phyloP scores from a whole-genome alignment of 1,140 invertebrate genomes.

The Gryon sp. region DNA sequence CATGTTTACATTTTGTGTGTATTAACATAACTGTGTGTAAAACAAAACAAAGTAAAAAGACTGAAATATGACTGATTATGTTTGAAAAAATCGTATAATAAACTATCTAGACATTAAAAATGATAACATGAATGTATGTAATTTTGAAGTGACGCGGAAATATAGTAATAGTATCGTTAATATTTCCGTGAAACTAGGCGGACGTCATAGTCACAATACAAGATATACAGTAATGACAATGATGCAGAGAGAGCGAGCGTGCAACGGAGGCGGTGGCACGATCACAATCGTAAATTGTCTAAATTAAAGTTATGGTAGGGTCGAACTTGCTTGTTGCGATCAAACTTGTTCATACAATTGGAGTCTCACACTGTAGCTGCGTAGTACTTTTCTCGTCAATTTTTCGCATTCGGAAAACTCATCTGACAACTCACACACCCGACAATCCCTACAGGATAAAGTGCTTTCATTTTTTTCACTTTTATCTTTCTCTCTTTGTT shows the following conservation, averaged over 20 bases:
- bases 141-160: neutral
- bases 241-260: slow-evolving; percentile 50
- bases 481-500: too few relatives aligned
- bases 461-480: slow-evolving; percentile 22
- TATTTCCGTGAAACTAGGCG: slow-evolving; percentile 56
- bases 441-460: slow-evolving; percentile 17
- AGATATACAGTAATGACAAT: slow-evolving; percentile 46
- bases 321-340: slow-evolving; percentile 67
- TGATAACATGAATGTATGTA: too few relatives aligned
- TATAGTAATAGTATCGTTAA: slow-evolving; percentile 27
- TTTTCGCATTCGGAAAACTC: slow-evolving; percentile 44
- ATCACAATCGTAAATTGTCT: slow-evolving; percentile 74
- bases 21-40: too few relatives aligned
- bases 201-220: slow-evolving; percentile 37
- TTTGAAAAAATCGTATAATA: too few relatives aligned
- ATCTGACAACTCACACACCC: slow-evolving; percentile 9
- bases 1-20: too few relatives aligned
- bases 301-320: slow-evolving; percentile 73
- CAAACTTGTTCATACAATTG: slow-evolving; percentile 65
- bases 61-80: too few relatives aligned
- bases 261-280: slow-evolving; percentile 60
- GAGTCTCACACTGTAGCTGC: slow-evolving; percentile 38
- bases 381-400: slow-evolving; percentile 52
- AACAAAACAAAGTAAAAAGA: too few relatives aligned
- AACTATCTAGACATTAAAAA: too few relatives aligned